Base-by-base conservation (phyloP, 2,888 invertebrate species). In the Leptopterna dolabrata region DNA sequence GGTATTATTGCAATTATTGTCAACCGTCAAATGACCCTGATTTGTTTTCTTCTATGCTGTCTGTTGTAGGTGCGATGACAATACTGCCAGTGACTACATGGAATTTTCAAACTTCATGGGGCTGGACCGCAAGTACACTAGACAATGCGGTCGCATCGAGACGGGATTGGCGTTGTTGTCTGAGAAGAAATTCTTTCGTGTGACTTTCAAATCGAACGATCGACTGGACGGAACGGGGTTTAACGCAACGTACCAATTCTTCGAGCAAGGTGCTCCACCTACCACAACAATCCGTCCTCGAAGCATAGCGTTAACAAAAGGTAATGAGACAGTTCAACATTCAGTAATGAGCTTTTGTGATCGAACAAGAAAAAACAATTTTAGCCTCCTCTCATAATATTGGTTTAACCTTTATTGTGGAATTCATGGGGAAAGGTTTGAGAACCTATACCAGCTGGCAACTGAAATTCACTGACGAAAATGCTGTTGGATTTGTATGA, bases 41-140 rank as follows among this genome's bases (percentile, higher is more conserved):
- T 24, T 63, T 63, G 24, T 24, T 24, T 11, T 51, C n/a, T 51
- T 51, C 19, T 63, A 9, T 24, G 2, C 13, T 63, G 11, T 27
- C 63, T 63, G 14, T 80, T 92, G 43, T 93, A 99, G 98, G 89
- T 99, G 99, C 92, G 96, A 97, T 91, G 96, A 96, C 87, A 94
- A 95, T 78, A 96, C 98, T 1, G 97, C 97, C 71, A 98, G 98
- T 91, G 99, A 99, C 92, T 98, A 96, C 92, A 96, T 99, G 84
- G 97, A 98, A 92, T 98, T 99, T 92, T 98, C 98, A 76, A 99
- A 99, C 93, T 97, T 96, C 91, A 95, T 96, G 94, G 95, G 96
- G 89, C 94, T 95, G 90, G 99, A 99, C 93, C 94, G 96, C 91
- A 97, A 97, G 92, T 97, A 96, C 92, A 94, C 95, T 76, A 94